Evolutionary conservation across 2,888 invertebrate species (phyloP).

Genomic region (Polydrusus pterygomalis): DNA sequence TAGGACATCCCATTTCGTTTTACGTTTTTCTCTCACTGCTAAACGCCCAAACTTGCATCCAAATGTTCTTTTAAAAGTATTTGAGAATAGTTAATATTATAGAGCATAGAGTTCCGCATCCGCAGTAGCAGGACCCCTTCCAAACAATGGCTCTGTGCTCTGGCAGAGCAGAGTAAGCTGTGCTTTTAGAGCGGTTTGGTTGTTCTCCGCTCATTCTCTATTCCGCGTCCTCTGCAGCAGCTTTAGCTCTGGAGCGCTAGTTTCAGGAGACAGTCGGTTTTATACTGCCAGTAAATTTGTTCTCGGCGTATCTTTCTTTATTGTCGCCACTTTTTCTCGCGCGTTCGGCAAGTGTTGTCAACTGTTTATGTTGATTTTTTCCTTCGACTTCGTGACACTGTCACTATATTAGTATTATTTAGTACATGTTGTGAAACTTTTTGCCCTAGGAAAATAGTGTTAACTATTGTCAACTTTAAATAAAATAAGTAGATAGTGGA

Average conservation of each 20-base stretch:
- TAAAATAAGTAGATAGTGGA: too few relatives aligned
- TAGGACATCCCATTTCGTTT: not conserved
- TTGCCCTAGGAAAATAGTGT: too few relatives aligned
- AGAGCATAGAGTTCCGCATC: conserved; percentile 42
- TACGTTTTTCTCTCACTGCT: not conserved
- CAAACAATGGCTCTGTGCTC: conserved; percentile 46
- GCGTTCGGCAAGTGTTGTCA: conserved; percentile 17
- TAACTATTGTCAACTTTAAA: too few relatives aligned
- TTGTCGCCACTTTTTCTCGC: conserved; percentile 23
- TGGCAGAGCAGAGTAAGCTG: conserved; percentile 43
- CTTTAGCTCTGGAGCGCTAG: conserved; percentile 30
- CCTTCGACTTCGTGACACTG: not conserved
- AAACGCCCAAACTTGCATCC: not conserved
- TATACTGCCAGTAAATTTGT: conserved; percentile 16
- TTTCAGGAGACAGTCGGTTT: conserved; percentile 23
- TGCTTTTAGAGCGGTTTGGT: conserved; percentile 46
- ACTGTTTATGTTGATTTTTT: not conserved
- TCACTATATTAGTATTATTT: not conserved
- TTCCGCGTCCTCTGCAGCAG: conserved; percentile 40
- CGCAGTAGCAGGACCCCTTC: conserved; percentile 47
- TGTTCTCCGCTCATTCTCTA: conserved; percentile 46
- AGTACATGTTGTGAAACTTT: too few relatives aligned
- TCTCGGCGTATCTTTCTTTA: conserved; percentile 20
- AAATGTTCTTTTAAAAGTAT: conserved; percentile 18
- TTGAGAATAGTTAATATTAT: conserved; percentile 26